A percentile compares a stretch with the other conserved stretches of the same genome.
These are phyloP conservation scores for Heterodera filipjevi DNA, from an alignment of 2,888 invertebrate genomes.

Conservation along the genomic window DNA sequence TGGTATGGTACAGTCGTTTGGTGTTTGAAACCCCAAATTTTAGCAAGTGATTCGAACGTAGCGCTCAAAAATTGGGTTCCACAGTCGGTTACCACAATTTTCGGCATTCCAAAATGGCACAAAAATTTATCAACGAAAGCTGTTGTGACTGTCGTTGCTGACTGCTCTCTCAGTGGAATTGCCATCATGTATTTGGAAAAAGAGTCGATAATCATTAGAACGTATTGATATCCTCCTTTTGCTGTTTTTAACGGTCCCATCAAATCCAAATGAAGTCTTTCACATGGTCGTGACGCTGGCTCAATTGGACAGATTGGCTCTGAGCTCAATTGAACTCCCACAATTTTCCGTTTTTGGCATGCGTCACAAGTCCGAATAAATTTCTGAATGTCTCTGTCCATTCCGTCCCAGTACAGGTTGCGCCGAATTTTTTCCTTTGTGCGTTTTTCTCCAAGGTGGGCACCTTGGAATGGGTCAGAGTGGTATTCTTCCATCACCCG, in stretches of 20 bases:
- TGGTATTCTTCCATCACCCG: constrained; percentile 33
- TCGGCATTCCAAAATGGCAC: constrained; percentile 49
- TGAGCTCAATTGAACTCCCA: neutral
- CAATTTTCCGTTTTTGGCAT: constrained; percentile 34
- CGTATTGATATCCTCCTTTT: constrained; percentile 50
- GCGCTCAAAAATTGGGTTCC: constrained; percentile 54
- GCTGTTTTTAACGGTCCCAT: constrained; percentile 63
- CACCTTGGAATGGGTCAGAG: constrained; percentile 26
- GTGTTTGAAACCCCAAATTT: constrained; percentile 43
- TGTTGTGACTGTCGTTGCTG: constrained; percentile 41
- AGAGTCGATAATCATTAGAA: constrained; percentile 66
- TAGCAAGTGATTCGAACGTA: constrained; percentile 47
- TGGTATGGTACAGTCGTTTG: constrained; percentile 50
- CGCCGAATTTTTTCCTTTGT: constrained; percentile 27
- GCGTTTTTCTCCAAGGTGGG: constrained; percentile 31
- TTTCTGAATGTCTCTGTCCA: constrained; percentile 33
- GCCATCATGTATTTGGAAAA: constrained; percentile 67
- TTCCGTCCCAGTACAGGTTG: constrained; percentile 32
- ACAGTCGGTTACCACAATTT: constrained; percentile 58
- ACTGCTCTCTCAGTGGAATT: constrained; percentile 29
- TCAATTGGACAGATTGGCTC: constrained; percentile 30
- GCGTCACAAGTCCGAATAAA: constrained; percentile 14
- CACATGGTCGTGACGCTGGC: constrained; percentile 52
- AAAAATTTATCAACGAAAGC: constrained; percentile 46
- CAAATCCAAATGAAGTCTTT: constrained; percentile 67